Evolutionary conservation across 2,888 invertebrate genomes (phyloP).

Genomic region (Caenorhabditis doughertyi): DNA sequence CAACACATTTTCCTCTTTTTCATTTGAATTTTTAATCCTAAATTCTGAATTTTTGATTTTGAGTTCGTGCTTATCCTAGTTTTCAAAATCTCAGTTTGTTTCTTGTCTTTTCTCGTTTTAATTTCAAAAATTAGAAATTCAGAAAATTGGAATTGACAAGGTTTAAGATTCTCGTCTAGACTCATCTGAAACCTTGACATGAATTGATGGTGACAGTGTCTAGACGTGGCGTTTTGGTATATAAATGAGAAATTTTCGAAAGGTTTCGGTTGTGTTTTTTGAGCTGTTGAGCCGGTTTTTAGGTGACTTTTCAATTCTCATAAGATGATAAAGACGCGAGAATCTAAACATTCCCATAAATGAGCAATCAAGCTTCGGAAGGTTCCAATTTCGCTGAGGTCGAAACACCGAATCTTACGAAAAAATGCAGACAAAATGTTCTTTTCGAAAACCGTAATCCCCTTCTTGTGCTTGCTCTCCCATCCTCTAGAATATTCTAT

Average conservation of each 20-base stretch:
- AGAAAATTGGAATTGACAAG: not conserved
- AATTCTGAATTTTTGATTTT: not conserved
- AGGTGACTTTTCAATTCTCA: no score
- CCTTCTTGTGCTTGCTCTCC: no score
- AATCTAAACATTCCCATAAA: no score
- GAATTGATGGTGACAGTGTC: conserved; percentile 33
- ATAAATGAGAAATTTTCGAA: not conserved
- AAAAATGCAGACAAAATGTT: no score
- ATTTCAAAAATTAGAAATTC: not conserved
- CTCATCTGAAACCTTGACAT: conserved; percentile 8
- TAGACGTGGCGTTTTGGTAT: conserved; percentile 11
- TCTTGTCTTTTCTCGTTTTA: not conserved
- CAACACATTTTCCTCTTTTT: not conserved
- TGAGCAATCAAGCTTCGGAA: no score
- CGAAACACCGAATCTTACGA: no score
- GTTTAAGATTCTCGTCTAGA: conserved; percentile 1
- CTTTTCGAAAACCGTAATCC: no score
- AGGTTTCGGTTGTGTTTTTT: not conserved
- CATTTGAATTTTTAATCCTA: not conserved
- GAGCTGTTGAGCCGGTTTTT: not conserved
- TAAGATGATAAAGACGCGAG: no score
- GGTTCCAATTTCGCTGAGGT: no score
- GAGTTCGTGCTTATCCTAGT: not conserved
- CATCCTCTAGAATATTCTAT: no score
- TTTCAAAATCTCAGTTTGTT: not conserved